These are phyloP conservation scores for Colaptes auratus DNA, from an alignment of 2,113 vertebrate species.

Conservation along the genomic window DNA sequence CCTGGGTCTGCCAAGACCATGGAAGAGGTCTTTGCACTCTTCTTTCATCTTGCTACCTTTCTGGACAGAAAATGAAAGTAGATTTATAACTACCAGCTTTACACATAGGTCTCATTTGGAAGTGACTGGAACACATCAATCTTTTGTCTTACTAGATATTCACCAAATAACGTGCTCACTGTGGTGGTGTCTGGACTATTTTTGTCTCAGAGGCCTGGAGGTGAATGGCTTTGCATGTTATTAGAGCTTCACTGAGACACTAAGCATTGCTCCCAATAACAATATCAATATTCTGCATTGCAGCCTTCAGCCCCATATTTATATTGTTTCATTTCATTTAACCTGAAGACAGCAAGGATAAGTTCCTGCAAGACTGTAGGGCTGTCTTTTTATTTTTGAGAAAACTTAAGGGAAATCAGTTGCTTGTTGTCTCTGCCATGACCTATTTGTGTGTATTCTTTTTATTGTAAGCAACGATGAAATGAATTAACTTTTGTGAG, in stretches of 20 bases:
- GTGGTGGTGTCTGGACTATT: background rate
- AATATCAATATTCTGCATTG: conserved; percentile 1
- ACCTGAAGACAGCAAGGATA: background rate
- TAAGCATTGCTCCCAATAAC: background rate
- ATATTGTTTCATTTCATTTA: conserved; percentile 7
- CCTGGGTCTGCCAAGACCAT: background rate
- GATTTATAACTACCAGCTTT: background rate
- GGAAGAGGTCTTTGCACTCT: background rate
- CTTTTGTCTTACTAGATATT: conserved; percentile 14
- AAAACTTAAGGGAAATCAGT: background rate
- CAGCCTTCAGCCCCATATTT: background rate
- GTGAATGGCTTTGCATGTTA: conserved; percentile 15
- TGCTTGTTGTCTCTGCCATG: background rate
- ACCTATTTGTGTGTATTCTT: background rate
- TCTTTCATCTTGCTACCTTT: background rate
- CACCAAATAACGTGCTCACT: background rate
- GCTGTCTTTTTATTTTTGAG: background rate
- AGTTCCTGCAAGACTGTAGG: background rate
- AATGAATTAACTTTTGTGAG: background rate
- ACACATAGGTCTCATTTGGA: background rate
- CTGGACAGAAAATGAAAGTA: background rate
- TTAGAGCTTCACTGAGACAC: conserved; percentile 15
- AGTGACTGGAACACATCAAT: conserved; percentile 15
- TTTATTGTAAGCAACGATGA: background rate
- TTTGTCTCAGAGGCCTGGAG: background rate